phyloP scores from a whole-genome alignment of 2,888 invertebrate species.

The Dicyrtoma fusca region DNA sequence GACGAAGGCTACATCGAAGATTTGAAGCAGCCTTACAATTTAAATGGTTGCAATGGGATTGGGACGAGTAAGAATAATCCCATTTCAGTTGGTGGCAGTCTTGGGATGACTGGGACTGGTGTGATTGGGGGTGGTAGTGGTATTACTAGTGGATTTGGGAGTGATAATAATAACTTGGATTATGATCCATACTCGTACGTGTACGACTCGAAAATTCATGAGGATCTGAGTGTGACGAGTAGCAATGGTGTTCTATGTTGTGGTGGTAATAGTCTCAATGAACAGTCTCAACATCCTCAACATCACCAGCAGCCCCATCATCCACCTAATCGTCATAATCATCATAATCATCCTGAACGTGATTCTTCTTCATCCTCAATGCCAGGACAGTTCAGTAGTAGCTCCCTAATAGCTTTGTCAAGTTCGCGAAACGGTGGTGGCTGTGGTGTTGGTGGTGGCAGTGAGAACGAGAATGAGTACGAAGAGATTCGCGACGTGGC shows the following conservation, averaged over 20 bases:
- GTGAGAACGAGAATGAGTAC: conserved; percentile 52
- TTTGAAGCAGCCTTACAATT: conserved; percentile 47
- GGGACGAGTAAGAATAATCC: not conserved
- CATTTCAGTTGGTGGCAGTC: not conserved
- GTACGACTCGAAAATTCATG: conserved; percentile 52
- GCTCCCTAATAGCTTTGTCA: conserved; percentile 21
- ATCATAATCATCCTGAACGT: conserved; percentile 2
- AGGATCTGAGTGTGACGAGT: conserved; percentile 39
- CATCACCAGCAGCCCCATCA: not conserved
- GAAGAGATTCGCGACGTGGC: conserved; percentile 55
- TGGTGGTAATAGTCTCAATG: not conserved
- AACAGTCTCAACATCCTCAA: not conserved
- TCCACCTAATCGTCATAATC: not conserved
- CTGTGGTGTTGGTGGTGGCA: not conserved
- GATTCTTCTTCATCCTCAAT: conserved; percentile 20
- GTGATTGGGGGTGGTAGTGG: conserved; percentile 19
- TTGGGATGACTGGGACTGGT: not conserved
- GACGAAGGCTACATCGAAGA: conserved; percentile 57
- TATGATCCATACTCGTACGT: conserved; percentile 55
- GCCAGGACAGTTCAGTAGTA: conserved; percentile 20
- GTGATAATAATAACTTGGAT: conserved; percentile 34
- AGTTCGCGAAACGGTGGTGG: conserved; percentile 23
- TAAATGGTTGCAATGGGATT: conserved; percentile 14
- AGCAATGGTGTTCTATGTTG: conserved; percentile 11
- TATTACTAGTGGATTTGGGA: not conserved